phyloP scores from a whole-genome alignment of 2,797 vertebrate species.

The Phoeniculus purpureus region DNA sequence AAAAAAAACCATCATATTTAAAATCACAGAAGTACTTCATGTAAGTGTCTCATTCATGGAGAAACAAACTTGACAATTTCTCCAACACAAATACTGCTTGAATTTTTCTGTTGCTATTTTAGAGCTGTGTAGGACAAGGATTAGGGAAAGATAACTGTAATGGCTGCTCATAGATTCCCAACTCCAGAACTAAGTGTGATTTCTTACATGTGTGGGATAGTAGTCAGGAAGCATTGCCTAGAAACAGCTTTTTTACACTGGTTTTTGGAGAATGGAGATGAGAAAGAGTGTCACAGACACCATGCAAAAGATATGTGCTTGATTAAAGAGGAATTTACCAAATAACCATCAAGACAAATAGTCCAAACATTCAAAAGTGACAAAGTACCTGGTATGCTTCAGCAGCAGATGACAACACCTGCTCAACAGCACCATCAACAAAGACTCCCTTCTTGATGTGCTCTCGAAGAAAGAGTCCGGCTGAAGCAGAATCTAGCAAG shows the following conservation, averaged over 20 bases:
- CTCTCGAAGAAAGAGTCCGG: slow-evolving; percentile 91
- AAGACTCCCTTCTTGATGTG: slow-evolving; percentile 97
- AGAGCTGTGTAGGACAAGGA: background rate
- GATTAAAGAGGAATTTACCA: background rate
- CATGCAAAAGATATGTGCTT: background rate
- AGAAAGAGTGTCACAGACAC: background rate
- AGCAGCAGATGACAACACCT: slow-evolving; percentile 89
- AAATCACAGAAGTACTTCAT: background rate
- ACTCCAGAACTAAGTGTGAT: background rate
- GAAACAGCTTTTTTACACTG: background rate
- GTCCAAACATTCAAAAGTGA: background rate
- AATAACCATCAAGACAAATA: background rate
- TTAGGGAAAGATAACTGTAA: background rate
- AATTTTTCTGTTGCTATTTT: background rate
- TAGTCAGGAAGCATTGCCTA: background rate
- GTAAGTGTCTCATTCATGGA: background rate
- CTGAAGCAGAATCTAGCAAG: slow-evolving; percentile 91
- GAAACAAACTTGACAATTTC: background rate
- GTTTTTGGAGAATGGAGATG: background rate
- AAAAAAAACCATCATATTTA: background rate
- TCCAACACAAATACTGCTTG: background rate
- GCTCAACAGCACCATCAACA: slow-evolving; percentile 94
- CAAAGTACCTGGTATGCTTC: slow-evolving; percentile 91
- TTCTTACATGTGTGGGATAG: background rate
- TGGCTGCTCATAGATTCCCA: background rate